Base-by-base conservation (phyloP, 2,113 vertebrate genomes). In the Riparia riparia region DNA sequence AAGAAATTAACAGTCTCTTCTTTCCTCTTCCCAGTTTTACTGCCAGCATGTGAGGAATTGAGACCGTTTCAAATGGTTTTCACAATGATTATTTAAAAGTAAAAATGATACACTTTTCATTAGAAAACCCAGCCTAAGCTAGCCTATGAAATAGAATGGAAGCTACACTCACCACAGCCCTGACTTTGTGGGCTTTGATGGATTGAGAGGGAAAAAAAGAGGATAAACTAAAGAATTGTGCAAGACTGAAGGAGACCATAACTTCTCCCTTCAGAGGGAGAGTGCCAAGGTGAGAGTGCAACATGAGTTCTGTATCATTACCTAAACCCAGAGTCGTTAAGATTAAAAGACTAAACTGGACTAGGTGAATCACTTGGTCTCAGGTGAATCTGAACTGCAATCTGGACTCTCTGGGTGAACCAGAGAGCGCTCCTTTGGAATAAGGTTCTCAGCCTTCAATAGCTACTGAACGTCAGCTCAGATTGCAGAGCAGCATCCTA, bases 271-370 rank as follows among this genome's bases (percentile, higher is more conserved):
- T 45, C 22, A 29, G 50, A 81, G 83, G 8, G 10, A 45, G 5
- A 50, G 6, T 32, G 24, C 9, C 57, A 83, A 37, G 14, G 5
- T 63, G 19, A 91, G 71, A 73, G 14, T 12, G 45, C 14, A 58
- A 20, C 0, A 0, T 5, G 47, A 10, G 8, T 69, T 77, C 37
- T 91, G 26, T 41, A 49, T 53, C 20, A 16, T 13, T 61, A 5
- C 17, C 24, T 37, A 19, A 61, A 24, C 12, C 25, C 64, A 47
- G 17, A 79, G 18, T 25, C 1, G 1, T 18, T 18, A 44, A 70
- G 17, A 47, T 16, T 39, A 68, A 47, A 57, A 10, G 13, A 32
- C 8, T 21, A n/a, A 68, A 32, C 14, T 2, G 41, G 53, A 65
- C 2, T 51, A 61, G 71, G 8, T 77, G 21, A 4, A 6, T 81